phyloP scores from a whole-genome alignment of 2,888 invertebrate species.

The Mamestra brassicae region DNA sequence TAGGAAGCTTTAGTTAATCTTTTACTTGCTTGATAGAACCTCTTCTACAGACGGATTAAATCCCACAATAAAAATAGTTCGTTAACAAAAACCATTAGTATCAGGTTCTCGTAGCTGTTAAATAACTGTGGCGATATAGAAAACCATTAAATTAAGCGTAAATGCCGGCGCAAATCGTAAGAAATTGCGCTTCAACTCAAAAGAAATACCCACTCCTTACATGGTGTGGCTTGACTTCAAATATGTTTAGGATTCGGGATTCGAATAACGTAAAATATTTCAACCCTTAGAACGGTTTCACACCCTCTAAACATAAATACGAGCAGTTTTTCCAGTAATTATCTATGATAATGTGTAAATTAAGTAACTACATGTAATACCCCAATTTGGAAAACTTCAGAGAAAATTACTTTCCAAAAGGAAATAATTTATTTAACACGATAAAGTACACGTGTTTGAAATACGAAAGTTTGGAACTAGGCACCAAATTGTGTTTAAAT shows the following conservation, averaged over 20 bases:
- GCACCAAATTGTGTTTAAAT: conserved; percentile 22
- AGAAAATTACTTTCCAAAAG: conserved; percentile 42
- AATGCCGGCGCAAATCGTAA: conserved; percentile 39
- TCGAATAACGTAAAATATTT: conserved; percentile 16
- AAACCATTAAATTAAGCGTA: conserved; percentile 48
- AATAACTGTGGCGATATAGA: conserved; percentile 29
- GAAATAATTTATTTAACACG: conserved; percentile 41
- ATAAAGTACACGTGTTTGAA: conserved; percentile 28
- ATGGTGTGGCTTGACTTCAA: not conserved
- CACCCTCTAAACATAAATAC: not conserved
- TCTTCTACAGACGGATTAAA: not conserved
- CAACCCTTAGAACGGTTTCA: not conserved
- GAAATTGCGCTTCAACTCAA: conserved; percentile 33
- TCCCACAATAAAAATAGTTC: conserved; percentile 16
- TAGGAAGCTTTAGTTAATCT: conserved; percentile 23
- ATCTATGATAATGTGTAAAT: conserved; percentile 19
- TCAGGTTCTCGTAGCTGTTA: conserved; percentile 25
- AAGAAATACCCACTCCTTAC: conserved; percentile 15
- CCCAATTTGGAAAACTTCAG: conserved; percentile 34
- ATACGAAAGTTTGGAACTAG: conserved; percentile 25
- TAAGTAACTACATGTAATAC: conserved; percentile 26
- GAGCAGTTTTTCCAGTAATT: conserved; percentile 1
- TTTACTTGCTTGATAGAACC: not conserved
- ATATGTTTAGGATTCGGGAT: conserved; percentile 7
- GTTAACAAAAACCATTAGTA: conserved; percentile 23